Evolutionary conservation across 2,113 vertebrate genomes (phyloP).

Genomic region (Cheirogaleus medius): DNA sequence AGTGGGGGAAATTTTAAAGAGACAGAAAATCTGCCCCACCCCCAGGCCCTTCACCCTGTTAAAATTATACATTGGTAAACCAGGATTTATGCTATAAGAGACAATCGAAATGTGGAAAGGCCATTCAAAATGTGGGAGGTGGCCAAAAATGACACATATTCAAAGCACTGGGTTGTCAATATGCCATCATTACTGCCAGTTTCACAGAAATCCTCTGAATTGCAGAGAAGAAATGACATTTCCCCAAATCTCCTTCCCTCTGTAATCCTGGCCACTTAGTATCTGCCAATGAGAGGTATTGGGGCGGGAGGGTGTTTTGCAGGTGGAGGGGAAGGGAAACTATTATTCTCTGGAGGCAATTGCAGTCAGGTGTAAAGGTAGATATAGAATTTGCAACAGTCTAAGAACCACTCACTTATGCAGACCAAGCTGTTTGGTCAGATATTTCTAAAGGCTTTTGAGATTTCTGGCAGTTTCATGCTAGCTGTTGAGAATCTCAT

Average conservation of each 20-base stretch:
- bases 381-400: background rate
- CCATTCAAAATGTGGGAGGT: background rate
- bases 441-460: background rate
- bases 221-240: background rate
- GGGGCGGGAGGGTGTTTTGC: rapidly evolving
- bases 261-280: background rate
- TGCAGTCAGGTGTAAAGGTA: background rate
- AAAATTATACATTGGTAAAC: background rate
- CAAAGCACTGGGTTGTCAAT: background rate
- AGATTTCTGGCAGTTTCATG: background rate
- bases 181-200: background rate
- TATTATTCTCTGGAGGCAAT: background rate
- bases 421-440: background rate
- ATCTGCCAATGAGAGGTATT: background rate
- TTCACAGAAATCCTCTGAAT: background rate
- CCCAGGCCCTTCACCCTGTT: too few relatives aligned
- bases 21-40: too few relatives aligned
- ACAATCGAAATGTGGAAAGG: background rate
- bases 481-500: background rate
- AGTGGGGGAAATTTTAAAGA: too few relatives aligned
- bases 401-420: background rate
- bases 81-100: background rate
- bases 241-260: background rate
- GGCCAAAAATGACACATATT: background rate
- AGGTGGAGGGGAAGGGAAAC: background rate